phyloP scores from a whole-genome alignment of 2,888 invertebrate species.

The Sarcophaga carnaria region DNA sequence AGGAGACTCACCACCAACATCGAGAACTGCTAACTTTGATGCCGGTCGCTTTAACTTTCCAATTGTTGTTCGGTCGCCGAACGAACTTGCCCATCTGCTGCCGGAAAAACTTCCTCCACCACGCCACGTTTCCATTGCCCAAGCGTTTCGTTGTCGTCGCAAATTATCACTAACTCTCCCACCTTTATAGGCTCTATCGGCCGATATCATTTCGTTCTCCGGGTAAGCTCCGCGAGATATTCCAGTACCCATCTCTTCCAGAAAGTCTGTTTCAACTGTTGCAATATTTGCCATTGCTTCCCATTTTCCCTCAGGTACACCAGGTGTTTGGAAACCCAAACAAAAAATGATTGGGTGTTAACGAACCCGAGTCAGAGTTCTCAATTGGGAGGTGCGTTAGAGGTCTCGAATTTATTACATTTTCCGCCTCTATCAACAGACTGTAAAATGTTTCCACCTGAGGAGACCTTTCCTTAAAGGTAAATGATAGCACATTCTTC shows the following conservation, averaged over 20 bases:
- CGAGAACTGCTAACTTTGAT: too few species aligned
- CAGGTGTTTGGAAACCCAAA: conserved; percentile 64
- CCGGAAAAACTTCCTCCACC: too few species aligned
- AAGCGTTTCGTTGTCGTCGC: too few species aligned
- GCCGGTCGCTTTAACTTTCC: too few species aligned
- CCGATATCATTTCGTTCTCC: conserved; percentile 42
- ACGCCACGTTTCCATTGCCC: too few species aligned
- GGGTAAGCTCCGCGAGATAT: conserved; percentile 46
- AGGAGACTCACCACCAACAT: too few species aligned
- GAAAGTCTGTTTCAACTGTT: conserved; percentile 59
- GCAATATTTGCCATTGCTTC: conserved; percentile 68
- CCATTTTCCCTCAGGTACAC: conserved; percentile 29
- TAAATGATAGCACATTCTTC: conserved; percentile 59
- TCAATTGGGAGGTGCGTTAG: conserved; percentile 63
- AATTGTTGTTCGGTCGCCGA: too few species aligned
- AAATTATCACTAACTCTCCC: conserved; percentile 64
- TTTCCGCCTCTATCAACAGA: too few species aligned
- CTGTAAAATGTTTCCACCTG: too few species aligned
- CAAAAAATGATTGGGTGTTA: conserved; percentile 68
- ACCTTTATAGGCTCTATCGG: conserved; percentile 49
- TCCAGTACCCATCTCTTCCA: conserved; percentile 1
- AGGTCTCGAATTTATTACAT: conserved; percentile 60
- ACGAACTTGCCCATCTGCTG: too few species aligned
- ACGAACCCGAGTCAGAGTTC: conserved; percentile 43
- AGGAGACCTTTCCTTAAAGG: conserved; percentile 41